A percentile compares a stretch with the other conserved stretches of the same genome.
Conservation (phyloP, 2,888 invertebrate species). For the Drosophila anomalata region DNA sequence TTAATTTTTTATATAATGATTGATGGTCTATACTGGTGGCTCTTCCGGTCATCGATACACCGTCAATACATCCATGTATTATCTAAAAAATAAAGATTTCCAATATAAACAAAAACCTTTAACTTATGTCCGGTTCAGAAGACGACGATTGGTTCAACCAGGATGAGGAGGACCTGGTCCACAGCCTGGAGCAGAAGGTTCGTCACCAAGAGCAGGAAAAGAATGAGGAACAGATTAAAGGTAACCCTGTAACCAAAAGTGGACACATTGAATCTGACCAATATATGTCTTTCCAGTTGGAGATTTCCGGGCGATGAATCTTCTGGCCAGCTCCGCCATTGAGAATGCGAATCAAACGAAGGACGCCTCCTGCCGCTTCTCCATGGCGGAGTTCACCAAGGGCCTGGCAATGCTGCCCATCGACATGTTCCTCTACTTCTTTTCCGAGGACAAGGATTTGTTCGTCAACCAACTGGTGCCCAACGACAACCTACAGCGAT, state of each 20-base stretch:
- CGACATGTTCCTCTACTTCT: constrained; percentile 74
- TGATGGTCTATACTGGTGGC: too few species aligned
- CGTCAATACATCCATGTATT: too few species aligned
- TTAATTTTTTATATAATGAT: too few species aligned
- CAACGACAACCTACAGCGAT: constrained; percentile 68
- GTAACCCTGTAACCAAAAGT: constrained; percentile 20
- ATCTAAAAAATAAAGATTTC: background rate
- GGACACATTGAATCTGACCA: background rate
- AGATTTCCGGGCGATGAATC: background rate
- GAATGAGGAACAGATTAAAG: constrained; percentile 48
- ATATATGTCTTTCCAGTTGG: constrained; percentile 17
- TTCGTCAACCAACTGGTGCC: constrained; percentile 59
- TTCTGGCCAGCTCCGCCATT: background rate
- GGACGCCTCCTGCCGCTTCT: constrained; percentile 28
- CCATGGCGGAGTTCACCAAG: constrained; percentile 42
- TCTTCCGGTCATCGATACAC: too few species aligned
- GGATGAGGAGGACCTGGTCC: constrained; percentile 81
- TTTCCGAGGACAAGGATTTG: constrained; percentile 56
- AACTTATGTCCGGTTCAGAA: constrained; percentile 61
- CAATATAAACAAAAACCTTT: background rate
- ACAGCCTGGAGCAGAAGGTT: constrained; percentile 66
- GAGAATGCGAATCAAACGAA: constrained; percentile 13
- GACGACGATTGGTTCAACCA: constrained; percentile 82
- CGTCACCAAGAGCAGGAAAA: constrained; percentile 20
- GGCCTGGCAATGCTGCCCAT: constrained; percentile 60